These are phyloP conservation scores for Sphaerophoria rueppellii DNA, from an alignment of 2,888 invertebrate species.

Conservation along the genomic window DNA sequence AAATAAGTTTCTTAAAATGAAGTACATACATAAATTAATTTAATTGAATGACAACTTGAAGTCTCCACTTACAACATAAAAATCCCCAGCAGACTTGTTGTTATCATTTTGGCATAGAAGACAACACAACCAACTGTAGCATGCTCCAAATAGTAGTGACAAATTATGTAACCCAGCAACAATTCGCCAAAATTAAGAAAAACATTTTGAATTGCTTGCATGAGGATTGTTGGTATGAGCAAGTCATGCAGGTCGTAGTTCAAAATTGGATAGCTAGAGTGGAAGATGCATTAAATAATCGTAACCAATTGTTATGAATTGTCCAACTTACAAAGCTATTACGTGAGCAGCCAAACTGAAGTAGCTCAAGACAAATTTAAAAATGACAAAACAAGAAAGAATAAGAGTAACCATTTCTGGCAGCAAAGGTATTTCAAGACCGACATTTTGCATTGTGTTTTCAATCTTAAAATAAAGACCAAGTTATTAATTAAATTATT, in stretches of 20 bases:
- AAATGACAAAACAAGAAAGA: constrained; percentile 76
- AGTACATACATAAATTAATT: neutral
- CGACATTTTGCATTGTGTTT: constrained; percentile 23
- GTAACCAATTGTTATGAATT: no score
- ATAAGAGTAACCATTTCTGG: constrained; percentile 76
- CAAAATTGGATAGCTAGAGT: constrained; percentile 78
- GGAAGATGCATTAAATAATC: no score
- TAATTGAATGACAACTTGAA: neutral
- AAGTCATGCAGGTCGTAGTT: constrained; percentile 77
- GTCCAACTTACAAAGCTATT: constrained; percentile 78
- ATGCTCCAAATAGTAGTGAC: constrained; percentile 75
- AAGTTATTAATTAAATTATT: neutral
- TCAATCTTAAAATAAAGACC: constrained; percentile 30
- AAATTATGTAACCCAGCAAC: constrained; percentile 76
- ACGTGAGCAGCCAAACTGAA: constrained; percentile 78
- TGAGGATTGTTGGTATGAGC: constrained; percentile 78
- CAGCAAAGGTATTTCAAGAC: constrained; percentile 72
- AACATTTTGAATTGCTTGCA: constrained; percentile 77
- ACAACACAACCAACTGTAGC: constrained; percentile 39
- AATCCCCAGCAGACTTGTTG: constrained; percentile 75
- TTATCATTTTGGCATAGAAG: constrained; percentile 75
- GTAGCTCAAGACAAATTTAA: constrained; percentile 78
- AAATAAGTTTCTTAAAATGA: constrained; percentile 76
- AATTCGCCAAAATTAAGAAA: constrained; percentile 77
- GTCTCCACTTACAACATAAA: constrained; percentile 75